Conservation (phyloP, 2,888 invertebrate genomes). For the Limnephilus lunatus region DNA sequence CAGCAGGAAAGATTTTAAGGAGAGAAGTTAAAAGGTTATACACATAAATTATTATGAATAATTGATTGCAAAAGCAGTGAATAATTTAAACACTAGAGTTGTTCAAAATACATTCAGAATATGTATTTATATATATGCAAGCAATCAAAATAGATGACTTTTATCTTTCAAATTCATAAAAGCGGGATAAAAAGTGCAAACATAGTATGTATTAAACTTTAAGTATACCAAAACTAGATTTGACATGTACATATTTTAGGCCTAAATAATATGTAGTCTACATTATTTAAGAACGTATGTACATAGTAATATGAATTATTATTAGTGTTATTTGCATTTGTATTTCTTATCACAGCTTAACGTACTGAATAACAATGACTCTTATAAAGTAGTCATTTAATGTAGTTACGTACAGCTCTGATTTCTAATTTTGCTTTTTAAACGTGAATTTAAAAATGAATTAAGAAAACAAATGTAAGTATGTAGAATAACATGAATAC, state of each 20-base stretch:
- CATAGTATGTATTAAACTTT: too few relatives aligned
- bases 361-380: neutral
- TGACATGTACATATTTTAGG: neutral
- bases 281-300: neutral
- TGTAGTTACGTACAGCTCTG: neutral
- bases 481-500: neutral
- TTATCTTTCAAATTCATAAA: neutral
- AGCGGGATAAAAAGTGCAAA: neutral
- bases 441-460: neutral
- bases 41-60: slow-evolving; percentile 62
- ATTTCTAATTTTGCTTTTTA: too few relatives aligned
- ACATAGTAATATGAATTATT: neutral
- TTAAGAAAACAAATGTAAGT: neutral
- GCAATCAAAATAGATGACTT: neutral
- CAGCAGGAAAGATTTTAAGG: slow-evolving; percentile 88
- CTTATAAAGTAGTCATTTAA: neutral
- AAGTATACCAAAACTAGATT: too few relatives aligned
- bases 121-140: neutral
- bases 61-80: neutral
- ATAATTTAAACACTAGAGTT: neutral
- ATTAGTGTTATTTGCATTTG: neutral
- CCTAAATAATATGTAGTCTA: neutral
- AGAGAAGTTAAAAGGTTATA: slow-evolving; percentile 75
- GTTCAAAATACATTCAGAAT: neutral
- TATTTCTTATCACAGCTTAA: neutral